phyloP scores from a whole-genome alignment of 2,797 vertebrate genomes.

The Acomys russatus region DNA sequence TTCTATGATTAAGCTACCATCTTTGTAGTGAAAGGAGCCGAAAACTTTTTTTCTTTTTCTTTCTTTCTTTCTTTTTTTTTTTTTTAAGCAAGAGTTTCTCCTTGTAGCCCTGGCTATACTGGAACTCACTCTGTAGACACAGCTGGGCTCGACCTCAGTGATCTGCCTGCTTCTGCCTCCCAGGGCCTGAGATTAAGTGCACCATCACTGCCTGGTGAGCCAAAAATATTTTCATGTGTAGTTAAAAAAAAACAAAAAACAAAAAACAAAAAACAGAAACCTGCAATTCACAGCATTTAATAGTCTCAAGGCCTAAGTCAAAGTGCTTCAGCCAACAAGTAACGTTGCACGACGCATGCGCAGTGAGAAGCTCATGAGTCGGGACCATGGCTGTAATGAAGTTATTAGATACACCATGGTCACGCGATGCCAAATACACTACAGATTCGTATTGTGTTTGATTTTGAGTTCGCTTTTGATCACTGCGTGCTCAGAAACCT shows the following conservation, averaged over 20 bases:
- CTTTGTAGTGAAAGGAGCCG: background rate
- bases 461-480: background rate
- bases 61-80: background rate
- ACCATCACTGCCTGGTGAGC: background rate
- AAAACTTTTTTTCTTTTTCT: background rate
- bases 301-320: background rate
- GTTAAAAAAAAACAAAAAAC: background rate
- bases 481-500: background rate
- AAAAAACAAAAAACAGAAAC: no score
- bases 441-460: background rate
- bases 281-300: background rate
- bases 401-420: background rate
- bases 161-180: background rate
- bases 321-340: background rate
- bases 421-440: rapidly evolving
- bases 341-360: rapidly evolving
- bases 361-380: background rate
- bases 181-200: background rate
- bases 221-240: background rate
- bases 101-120: background rate
- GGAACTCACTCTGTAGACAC: background rate
- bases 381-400: background rate
- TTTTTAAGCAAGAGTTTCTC: background rate
- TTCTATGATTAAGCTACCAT: background rate
- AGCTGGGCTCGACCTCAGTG: background rate